Evolutionary conservation across 1,140 invertebrate species (phyloP).

Genomic region (Drosophila ercepeae): DNA sequence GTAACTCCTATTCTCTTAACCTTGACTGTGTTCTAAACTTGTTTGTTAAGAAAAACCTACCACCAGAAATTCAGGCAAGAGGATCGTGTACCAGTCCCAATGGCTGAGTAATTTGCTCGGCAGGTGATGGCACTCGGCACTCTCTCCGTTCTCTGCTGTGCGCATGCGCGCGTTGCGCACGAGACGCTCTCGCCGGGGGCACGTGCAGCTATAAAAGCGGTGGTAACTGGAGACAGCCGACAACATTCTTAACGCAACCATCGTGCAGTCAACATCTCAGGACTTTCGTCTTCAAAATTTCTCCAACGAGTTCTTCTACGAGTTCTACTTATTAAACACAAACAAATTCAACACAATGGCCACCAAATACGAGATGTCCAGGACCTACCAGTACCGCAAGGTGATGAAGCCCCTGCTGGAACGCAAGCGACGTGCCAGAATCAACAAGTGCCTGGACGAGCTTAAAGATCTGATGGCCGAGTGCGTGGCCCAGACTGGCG

Average conservation of each 20-base stretch:
- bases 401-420: slow-evolving; percentile 98
- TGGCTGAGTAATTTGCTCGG: slow-evolving; percentile 70
- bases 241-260: slow-evolving; percentile 77
- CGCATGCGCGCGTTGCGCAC: slow-evolving; percentile 68
- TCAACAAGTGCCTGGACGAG: slow-evolving; percentile 97
- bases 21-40: slow-evolving; percentile 46
- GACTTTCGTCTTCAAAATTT: slow-evolving; percentile 2
- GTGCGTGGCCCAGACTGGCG: slow-evolving; percentile 91
- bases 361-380: slow-evolving; percentile 85
- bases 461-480: slow-evolving; percentile 96
- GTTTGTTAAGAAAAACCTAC: slow-evolving; percentile 76
- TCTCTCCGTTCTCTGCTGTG: slow-evolving; percentile 14
- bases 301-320: slow-evolving; percentile 4
- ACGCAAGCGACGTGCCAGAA: slow-evolving; percentile 95
- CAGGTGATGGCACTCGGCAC: slow-evolving; percentile 66
- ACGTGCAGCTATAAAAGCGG: slow-evolving; percentile 83
- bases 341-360: slow-evolving; percentile 56
- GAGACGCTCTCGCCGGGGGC: slow-evolving; percentile 60
- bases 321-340: slow-evolving; percentile 10
- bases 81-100: slow-evolving; percentile 53
- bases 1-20: not conserved
- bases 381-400: slow-evolving; percentile 96
- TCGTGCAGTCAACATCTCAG: slow-evolving; percentile 59
- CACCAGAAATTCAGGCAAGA: slow-evolving; percentile 56
- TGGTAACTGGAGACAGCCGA: slow-evolving; percentile 53